Base-by-base conservation (phyloP, 1,140 invertebrate genomes). In the Drosophila pallidifrons region DNA sequence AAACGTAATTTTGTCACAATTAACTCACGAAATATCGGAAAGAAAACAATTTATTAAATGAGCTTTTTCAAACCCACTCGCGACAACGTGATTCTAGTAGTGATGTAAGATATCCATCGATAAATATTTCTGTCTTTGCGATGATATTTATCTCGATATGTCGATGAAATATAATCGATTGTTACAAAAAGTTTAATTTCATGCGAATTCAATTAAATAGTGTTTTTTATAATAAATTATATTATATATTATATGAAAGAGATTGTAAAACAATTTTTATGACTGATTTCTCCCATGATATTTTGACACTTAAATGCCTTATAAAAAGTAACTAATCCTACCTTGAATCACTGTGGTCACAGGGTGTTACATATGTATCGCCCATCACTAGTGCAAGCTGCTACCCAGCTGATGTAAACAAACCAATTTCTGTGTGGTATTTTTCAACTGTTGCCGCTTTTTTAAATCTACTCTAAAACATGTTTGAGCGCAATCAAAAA, bases 401-500 rank as follows among this genome's bases (percentile, higher is more conserved):
- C 57, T 25, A 61, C 32, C 32, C 65, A 75, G 65, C 75, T 77
- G 72, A 59, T 75, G 54, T 64, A 75, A 75, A 78, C 72, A 75
- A 79, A 65, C 61, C 7, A 10, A 25, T 64, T 71, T 20, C 1
- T 35, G 1, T 35, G 20, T 25, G 20, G 20, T 20, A 28, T 16
- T 54, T 47, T 65, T 45, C 43, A 57, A 30, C 16, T 41, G 63
- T 43, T 65, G 41, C 41, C 20, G 45, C 15, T 5, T 51, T 30
- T 10, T 15, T 10, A n/a, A 47, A 61, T 13, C 0, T n/a, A 41
- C 6, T 5, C 4, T 28, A 58, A 30, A 61, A 52, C n/a, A 92
- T 92, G 91, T 91, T 91, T 20, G 82, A 92, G 45, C 93, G 94
- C 55, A 97, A 97, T 93, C 97, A 99, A 91, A 99, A 99, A 93